phyloP scores from a whole-genome alignment of 2,113 vertebrate genomes.

The Phylloscopus trochiloides region DNA sequence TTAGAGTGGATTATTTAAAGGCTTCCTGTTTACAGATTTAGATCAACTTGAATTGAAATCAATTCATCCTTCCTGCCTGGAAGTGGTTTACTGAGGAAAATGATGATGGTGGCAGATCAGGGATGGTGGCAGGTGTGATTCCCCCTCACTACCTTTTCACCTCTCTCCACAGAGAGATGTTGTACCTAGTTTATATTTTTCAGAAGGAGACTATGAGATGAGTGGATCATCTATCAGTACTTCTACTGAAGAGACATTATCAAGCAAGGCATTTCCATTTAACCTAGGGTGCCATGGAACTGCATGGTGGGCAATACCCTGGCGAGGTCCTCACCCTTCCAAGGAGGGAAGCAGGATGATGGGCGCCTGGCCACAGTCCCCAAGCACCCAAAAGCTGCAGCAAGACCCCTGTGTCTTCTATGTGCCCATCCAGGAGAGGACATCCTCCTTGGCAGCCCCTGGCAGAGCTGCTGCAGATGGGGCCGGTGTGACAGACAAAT shows the following conservation, averaged over 20 bases:
- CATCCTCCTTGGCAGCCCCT: rapidly evolving
- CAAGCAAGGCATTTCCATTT: neutral
- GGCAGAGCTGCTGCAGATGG: neutral
- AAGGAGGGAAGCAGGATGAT: neutral
- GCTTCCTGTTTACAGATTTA: slow-evolving; percentile 54
- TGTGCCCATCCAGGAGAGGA: neutral
- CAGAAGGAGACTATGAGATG: neutral
- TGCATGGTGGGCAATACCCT: rapidly evolving
- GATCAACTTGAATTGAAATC: slow-evolving; percentile 31
- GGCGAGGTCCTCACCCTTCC: rapidly evolving
- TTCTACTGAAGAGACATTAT: neutral
- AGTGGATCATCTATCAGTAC: neutral
- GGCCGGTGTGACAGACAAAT: slow-evolving; percentile 9
- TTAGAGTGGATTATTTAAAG: slow-evolving; percentile 59
- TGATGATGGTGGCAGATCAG: rapidly evolving
- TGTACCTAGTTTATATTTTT: neutral
- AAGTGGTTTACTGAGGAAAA: neutral
- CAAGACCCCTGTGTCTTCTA: rapidly evolving
- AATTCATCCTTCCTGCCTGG: slow-evolving; percentile 30
- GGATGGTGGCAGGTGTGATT: neutral
- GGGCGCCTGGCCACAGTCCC: neutral
- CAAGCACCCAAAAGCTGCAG: rapidly evolving
- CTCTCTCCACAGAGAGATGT: neutral
- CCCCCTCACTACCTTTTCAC: neutral
- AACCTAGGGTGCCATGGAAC: neutral